A percentile compares a stretch with the other conserved stretches of the same genome.
phyloP scores from a whole-genome alignment of 2,888 invertebrate species.

The Tyria jacobaeae region DNA sequence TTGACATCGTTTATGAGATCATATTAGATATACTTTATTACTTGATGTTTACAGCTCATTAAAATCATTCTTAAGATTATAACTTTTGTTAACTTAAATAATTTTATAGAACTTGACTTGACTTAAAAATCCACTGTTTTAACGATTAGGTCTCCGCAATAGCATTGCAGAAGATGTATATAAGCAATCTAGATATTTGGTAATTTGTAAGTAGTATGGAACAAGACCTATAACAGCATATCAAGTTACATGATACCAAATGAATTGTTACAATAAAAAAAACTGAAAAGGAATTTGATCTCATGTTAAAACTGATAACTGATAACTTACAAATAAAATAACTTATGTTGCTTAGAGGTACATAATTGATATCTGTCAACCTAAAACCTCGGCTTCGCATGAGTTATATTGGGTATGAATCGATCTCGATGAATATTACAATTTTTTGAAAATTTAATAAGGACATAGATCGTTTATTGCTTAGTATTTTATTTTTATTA shows the following conservation, averaged over 20 bases:
- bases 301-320: not conserved
- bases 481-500: constrained; percentile 6
- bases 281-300: not conserved
- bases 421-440: not conserved
- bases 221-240: not conserved
- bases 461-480: not conserved
- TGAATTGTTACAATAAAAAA: not conserved
- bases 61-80: constrained; percentile 1
- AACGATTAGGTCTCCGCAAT: not conserved
- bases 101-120: not conserved
- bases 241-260: not conserved
- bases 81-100: constrained; percentile 1
- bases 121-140: too few species aligned
- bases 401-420: not conserved
- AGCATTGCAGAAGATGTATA: not conserved
- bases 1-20: constrained; percentile 13
- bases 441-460: not conserved
- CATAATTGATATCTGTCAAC: not conserved
- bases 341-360: not conserved
- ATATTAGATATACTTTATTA: constrained; percentile 16
- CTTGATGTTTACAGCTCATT: constrained; percentile 10
- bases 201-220: not conserved
- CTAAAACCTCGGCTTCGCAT: not conserved
- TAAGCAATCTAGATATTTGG: not conserved
- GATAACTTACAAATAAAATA: not conserved